Percentiles rank a stretch among this genome's conserved stretches.
phyloP scores from a whole-genome alignment of 2,888 invertebrate genomes.

The Campoplex nolae region DNA sequence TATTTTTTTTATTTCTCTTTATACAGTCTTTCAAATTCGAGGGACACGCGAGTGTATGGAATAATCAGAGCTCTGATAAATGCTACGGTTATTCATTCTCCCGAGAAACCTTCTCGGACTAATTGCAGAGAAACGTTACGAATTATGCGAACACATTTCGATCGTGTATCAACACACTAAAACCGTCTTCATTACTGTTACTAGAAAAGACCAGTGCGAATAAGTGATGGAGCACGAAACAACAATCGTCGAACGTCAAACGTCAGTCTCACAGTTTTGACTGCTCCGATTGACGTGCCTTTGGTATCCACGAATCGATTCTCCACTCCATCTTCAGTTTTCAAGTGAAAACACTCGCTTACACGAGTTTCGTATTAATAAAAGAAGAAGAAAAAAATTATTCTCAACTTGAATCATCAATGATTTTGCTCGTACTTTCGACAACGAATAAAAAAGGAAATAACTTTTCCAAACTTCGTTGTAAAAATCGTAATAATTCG shows the following conservation, averaged over 20 bases:
- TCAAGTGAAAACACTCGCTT: background rate
- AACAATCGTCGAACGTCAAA: background rate
- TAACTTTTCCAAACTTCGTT: too few species aligned
- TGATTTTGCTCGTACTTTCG: background rate
- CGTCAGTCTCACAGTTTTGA: background rate
- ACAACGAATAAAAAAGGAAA: background rate
- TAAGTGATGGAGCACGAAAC: background rate
- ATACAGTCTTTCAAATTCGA: background rate
- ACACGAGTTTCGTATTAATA: too few species aligned
- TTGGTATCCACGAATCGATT: background rate
- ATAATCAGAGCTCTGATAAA: background rate
- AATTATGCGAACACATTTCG: background rate
- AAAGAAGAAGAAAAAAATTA: background rate
- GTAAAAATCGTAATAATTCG: too few species aligned
- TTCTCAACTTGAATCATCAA: background rate
- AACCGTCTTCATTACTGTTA: background rate
- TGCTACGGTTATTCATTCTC: background rate
- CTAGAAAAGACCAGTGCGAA: background rate
- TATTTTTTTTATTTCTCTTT: background rate
- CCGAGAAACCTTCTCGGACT: background rate
- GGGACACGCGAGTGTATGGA: background rate
- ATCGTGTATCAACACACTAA: background rate
- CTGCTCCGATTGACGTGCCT: background rate
- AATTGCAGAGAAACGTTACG: background rate
- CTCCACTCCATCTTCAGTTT: background rate